A percentile compares a stretch with the other conserved stretches of the same genome.
These are phyloP conservation scores for Acanthornis magna DNA, from an alignment of 2,797 vertebrate species.

Conservation along the genomic window DNA sequence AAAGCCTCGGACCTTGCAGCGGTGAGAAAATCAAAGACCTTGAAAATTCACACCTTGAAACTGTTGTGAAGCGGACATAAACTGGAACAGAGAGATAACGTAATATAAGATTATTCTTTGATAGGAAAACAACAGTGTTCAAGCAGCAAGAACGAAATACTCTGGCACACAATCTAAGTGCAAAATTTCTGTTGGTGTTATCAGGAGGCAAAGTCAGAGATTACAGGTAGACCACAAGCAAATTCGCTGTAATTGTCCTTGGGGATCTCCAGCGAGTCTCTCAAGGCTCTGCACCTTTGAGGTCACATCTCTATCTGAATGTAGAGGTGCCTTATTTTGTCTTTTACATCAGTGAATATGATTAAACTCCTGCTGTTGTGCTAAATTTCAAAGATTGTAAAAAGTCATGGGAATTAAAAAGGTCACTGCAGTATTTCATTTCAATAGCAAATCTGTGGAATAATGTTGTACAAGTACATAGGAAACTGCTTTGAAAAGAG, in stretches of 20 bases:
- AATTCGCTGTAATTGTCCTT: background rate
- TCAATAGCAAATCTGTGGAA: conserved; percentile 71
- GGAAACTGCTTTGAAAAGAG: conserved; percentile 56
- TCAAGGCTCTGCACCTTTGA: conserved; percentile 58
- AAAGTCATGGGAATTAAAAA: conserved; percentile 78
- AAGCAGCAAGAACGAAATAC: background rate
- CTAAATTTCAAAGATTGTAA: conserved; percentile 79
- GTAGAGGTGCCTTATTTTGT: conserved; percentile 77
- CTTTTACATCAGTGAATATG: conserved; percentile 73
- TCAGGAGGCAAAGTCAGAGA: background rate
- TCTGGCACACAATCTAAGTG: background rate
- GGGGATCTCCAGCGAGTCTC: conserved; percentile 13
- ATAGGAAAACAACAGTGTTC: background rate
- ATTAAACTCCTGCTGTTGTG: conserved; percentile 78
- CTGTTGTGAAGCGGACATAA: background rate
- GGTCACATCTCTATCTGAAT: conserved; percentile 66
- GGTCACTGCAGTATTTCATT: conserved; percentile 77
- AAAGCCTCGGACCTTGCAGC: background rate
- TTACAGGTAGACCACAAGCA: background rate
- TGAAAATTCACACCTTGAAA: background rate
- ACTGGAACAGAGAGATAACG: background rate
- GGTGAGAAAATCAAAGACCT: background rate
- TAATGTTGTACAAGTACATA: conserved; percentile 61
- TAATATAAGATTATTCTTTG: background rate
- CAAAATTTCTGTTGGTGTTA: background rate